These are phyloP conservation scores for Theristicus caerulescens DNA, from an alignment of 2,113 vertebrate species.

Conservation along the genomic window DNA sequence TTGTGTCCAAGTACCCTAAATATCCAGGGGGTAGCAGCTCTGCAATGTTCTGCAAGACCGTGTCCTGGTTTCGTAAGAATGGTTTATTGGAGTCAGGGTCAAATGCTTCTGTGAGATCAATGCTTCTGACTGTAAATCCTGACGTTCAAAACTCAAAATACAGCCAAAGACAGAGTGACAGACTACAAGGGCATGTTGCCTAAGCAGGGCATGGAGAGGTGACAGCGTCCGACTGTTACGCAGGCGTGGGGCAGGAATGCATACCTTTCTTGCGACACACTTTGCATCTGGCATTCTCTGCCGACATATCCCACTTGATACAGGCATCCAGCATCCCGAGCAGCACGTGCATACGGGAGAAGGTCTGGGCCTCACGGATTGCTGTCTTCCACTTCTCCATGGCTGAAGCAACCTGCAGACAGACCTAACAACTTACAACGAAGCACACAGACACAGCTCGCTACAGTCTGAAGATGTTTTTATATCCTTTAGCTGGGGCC, in stretches of 20 bases:
- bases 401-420: slow-evolving; percentile 89
- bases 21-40: not conserved
- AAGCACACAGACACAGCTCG: not conserved
- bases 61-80: not conserved
- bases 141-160: not conserved
- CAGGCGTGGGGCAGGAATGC: not conserved
- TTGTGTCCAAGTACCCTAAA: not conserved
- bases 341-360: slow-evolving; percentile 95
- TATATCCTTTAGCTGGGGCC: not conserved
- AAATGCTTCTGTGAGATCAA: not conserved
- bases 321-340: slow-evolving; percentile 97
- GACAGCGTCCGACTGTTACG: not conserved
- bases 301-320: slow-evolving; percentile 99
- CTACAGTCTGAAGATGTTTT: not conserved
- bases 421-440: slow-evolving; percentile 5
- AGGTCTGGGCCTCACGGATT: slow-evolving; percentile 93
- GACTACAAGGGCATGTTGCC: not conserved
- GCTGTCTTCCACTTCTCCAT: slow-evolving; percentile 93
- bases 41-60: not conserved
- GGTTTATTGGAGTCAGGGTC: not conserved
- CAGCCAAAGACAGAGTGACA: not conserved
- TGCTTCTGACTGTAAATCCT: not conserved
- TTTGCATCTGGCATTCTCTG: slow-evolving; percentile 97
- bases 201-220: not conserved
- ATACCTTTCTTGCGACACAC: slow-evolving; percentile 97